These are phyloP conservation scores for Cepphus grylle DNA, from an alignment of 2,113 vertebrate species.

Conservation along the genomic window DNA sequence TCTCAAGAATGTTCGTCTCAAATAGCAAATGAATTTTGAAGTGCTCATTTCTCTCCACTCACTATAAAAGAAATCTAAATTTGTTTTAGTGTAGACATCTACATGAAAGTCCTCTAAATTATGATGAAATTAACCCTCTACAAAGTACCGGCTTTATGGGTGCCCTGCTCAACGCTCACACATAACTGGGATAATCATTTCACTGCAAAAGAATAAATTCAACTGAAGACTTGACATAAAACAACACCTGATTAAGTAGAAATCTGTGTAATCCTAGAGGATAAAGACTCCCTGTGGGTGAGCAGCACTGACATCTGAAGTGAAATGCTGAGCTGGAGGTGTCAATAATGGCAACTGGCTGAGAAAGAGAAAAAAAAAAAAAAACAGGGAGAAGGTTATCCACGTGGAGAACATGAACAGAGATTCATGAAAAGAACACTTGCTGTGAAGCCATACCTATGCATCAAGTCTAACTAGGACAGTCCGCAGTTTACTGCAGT, in stretches of 20 bases:
- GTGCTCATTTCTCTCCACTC: background rate
- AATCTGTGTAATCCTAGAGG: background rate
- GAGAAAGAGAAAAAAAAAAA: background rate
- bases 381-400: background rate
- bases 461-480: background rate
- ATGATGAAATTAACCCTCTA: background rate
- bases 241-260: background rate
- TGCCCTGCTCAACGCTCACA: background rate
- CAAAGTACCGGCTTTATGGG: background rate
- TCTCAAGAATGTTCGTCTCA: background rate
- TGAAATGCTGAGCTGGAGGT: background rate
- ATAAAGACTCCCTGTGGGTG: background rate
- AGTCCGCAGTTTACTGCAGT: background rate
- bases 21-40: background rate
- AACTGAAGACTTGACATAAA: background rate
- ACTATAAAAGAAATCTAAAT: background rate
- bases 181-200: background rate
- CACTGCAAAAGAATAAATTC: background rate
- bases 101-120: background rate
- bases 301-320: background rate
- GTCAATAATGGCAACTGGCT: background rate
- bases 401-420: no score
- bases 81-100: background rate
- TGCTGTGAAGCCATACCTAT: background rate
- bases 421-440: background rate